phyloP scores from a whole-genome alignment of 2,113 vertebrate species.

The Petromus typicus region DNA sequence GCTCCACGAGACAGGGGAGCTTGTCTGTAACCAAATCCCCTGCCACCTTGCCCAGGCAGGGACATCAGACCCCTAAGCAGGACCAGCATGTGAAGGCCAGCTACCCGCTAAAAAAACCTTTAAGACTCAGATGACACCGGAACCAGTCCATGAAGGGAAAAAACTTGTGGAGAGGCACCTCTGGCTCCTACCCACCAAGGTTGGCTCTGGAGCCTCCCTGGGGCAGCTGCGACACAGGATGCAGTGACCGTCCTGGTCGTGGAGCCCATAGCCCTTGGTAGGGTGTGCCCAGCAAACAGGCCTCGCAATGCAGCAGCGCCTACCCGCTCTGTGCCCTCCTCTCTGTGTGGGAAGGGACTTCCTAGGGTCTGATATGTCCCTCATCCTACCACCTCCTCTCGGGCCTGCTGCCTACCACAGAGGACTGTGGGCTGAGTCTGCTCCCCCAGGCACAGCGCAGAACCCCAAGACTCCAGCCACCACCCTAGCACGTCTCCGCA shows the following conservation, averaged over 20 bases:
- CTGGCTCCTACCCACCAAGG: neutral
- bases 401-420: neutral
- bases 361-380: neutral
- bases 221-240: rapidly evolving
- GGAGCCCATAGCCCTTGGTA: rapidly evolving
- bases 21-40: neutral
- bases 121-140: rapidly evolving
- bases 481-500: neutral
- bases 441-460: neutral
- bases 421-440: neutral
- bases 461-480: too few relatives aligned
- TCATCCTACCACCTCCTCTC: too few relatives aligned
- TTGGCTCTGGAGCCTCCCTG: rapidly evolving
- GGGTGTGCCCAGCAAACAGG: neutral
- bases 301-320: rapidly evolving
- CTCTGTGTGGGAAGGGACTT: neutral
- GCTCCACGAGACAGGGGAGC: neutral
- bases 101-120: too few relatives aligned
- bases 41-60: rapidly evolving
- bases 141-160: too few relatives aligned
- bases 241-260: too few relatives aligned
- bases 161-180: too few relatives aligned
- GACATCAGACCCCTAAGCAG: rapidly evolving
- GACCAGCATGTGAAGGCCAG: too few relatives aligned
- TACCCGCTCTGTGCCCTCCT: rapidly evolving